Base-by-base conservation (phyloP, 2,113 vertebrate genomes). In the Podarcis raffonei region DNA sequence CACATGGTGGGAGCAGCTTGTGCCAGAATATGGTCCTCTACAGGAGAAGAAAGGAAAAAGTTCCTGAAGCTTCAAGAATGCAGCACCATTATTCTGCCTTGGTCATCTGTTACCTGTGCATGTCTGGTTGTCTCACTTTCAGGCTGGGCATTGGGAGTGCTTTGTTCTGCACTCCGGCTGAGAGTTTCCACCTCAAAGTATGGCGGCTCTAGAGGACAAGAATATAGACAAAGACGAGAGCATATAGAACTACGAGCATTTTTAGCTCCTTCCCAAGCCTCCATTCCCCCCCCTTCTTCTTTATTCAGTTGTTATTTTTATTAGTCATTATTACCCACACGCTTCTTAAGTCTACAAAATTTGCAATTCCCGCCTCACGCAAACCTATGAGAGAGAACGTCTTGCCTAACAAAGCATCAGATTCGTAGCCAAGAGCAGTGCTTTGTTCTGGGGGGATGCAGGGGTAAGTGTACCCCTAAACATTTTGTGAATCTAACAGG, bases 151-250 rank as follows among this genome's bases (percentile, higher is more conserved):
- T 27, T 87, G 69, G 53, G 35, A 59, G 78, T 57, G 62, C 81
- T 89, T 83, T 69, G 81, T 16, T 53, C 62, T 13, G 39, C 74
- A 57, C 81, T 78, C 25, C 59, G 68, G 72, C 23, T n/a, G 5
- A 39, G 77, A 59, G 87, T 84, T 5, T 78, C 74, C 39, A 77
- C 81, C n/a, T 89, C 74, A 20, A 89, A 77, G 39, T 78, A 84
- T 13, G 81, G 72, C 37, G 42, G 42, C 32, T 89, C 87, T 89
- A 72, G 23, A 69, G 23, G 57, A 13, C 20, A 78, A 32, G 37
- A 48, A 83, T 27, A 48, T 18, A 77, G 74, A 37, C 16, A 48
- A 62, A 89, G 62, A 77, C 23, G 42, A 42, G 39, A 69, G 15
- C 11, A 37, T 66, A 13, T 2, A 62, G 66, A 65, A 8, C 39